Conservation (phyloP, 2,888 invertebrate genomes). For the Odontocerum albicorne region DNA sequence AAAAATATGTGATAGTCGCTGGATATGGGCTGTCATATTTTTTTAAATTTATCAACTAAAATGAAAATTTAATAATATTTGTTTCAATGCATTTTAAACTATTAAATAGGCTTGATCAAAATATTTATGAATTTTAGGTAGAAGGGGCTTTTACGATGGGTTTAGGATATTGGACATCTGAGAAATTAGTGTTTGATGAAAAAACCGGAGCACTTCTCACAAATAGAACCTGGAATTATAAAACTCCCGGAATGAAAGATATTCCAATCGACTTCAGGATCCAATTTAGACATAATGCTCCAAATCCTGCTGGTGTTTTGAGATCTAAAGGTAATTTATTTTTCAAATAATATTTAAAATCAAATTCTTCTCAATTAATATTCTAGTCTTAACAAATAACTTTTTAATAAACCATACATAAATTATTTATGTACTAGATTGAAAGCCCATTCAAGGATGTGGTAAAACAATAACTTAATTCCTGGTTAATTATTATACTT, state of each 20-base stretch:
- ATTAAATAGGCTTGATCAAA: neutral
- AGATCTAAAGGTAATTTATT: slow-evolving; percentile 68
- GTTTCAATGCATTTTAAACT: neutral
- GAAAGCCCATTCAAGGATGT: neutral
- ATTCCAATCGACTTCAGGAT: slow-evolving; percentile 70
- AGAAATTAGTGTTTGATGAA: slow-evolving; percentile 62
- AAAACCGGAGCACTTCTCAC: slow-evolving; percentile 64
- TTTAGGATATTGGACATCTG: slow-evolving; percentile 70
- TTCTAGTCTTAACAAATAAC: no score
- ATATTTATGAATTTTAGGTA: slow-evolving; percentile 11
- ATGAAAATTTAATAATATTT: no score
- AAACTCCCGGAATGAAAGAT: slow-evolving; percentile 69
- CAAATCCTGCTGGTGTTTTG: slow-evolving; percentile 64
- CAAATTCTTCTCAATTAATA: no score
- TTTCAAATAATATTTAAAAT: no score
- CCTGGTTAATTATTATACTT: no score
- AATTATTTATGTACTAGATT: neutral
- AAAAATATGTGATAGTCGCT: no score
- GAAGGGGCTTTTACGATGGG: slow-evolving; percentile 66
- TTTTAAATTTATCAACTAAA: no score
- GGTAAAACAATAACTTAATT: no score
- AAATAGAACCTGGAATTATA: slow-evolving; percentile 73
- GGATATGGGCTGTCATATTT: no score
- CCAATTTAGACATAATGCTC: slow-evolving; percentile 61
- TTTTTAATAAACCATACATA: no score